Base-by-base conservation (phyloP, 1,140 invertebrate species). In the Drosophila nasuta region DNA sequence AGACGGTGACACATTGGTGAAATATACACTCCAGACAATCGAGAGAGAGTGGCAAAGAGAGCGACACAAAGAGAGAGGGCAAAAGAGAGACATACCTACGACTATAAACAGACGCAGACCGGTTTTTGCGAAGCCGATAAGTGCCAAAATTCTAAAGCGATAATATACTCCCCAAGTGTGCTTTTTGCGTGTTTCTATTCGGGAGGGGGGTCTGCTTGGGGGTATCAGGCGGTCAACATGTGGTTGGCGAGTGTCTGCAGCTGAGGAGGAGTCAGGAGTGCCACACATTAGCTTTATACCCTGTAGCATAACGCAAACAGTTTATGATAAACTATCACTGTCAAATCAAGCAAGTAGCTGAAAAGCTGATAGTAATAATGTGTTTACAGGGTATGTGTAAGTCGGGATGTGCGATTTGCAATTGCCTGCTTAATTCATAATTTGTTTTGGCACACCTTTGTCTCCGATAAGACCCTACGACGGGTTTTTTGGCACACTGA, bases 211-310 rank as follows among this genome's bases (percentile, higher is more conserved):
- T 68, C 49, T 52, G 49, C n/a, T 43, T 67, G 60, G 45, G 45
- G 52, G 72, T 78, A 85, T 89, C 85, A 88, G 85, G 69, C 85
- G 70, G 83, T 67, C 73, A 89, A 60, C 83, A 88, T 85, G 85
- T 71, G 85, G 35, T 62, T 41, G 52, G 38, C 65, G 85, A 88
- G 71, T 88, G 85, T 88, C 85, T 88, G 52, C 30, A 28, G 45
- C 71, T 71, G 79, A 63, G 66, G 83, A 25, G 72, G 67, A 33
- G 83, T 33, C 43, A 49, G 43, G 7, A 56, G 57, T 30, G 48
- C 1, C n/a, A 10, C 38, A 30, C 17, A 59, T 71, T 65, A 49
- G 10, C 11, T 11, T 7, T 3, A 52, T 68, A 68, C 57, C 13
- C 57, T 48, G 1, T 25, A 20, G 3, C 4, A 10, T 10, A 8